These are phyloP conservation scores for Drosophila guanche DNA, from an alignment of 1,140 invertebrate species.

Conservation along the genomic window DNA sequence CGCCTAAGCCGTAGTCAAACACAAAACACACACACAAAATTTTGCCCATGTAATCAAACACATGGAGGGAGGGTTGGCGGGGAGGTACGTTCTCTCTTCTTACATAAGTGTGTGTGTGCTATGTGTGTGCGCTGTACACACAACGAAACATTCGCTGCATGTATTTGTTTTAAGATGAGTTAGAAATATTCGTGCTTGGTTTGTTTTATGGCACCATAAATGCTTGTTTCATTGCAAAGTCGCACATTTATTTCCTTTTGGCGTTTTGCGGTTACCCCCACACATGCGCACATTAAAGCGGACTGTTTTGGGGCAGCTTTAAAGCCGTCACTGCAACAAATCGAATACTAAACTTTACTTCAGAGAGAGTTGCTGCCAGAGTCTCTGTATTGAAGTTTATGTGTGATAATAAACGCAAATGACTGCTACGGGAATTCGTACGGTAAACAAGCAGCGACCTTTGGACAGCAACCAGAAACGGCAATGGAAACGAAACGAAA, in stretches of 20 bases:
- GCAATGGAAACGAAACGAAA: neutral
- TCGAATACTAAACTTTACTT: slow-evolving; percentile 63
- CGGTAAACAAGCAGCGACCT: slow-evolving; percentile 51
- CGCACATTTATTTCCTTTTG: slow-evolving; percentile 79
- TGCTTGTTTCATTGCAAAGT: slow-evolving; percentile 80
- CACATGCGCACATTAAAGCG: slow-evolving; percentile 51
- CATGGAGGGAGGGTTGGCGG: slow-evolving; percentile 27
- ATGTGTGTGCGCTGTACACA: slow-evolving; percentile 1
- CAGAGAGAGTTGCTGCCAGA: slow-evolving; percentile 20
- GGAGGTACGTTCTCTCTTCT: slow-evolving; percentile 17
- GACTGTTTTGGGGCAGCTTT: slow-evolving; percentile 42
- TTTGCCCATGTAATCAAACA: slow-evolving; percentile 55
- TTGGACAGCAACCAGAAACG: slow-evolving; percentile 33
- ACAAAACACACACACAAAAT: slow-evolving; percentile 34
- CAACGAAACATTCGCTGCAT: slow-evolving; percentile 6
- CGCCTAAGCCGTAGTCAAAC: slow-evolving; percentile 34
- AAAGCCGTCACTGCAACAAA: slow-evolving; percentile 54
- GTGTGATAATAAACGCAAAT: slow-evolving; percentile 77
- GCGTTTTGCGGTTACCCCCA: slow-evolving; percentile 66
- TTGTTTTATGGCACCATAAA: slow-evolving; percentile 81
- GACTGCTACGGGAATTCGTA: slow-evolving; percentile 69
- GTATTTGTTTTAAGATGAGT: slow-evolving; percentile 73
- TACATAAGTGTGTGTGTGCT: slow-evolving; percentile 18
- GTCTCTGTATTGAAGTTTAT: slow-evolving; percentile 50
- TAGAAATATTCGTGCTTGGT: slow-evolving; percentile 77